Evolutionary conservation across 2,888 invertebrate genomes (phyloP).

Genomic region (Drosophila meridionalis): DNA sequence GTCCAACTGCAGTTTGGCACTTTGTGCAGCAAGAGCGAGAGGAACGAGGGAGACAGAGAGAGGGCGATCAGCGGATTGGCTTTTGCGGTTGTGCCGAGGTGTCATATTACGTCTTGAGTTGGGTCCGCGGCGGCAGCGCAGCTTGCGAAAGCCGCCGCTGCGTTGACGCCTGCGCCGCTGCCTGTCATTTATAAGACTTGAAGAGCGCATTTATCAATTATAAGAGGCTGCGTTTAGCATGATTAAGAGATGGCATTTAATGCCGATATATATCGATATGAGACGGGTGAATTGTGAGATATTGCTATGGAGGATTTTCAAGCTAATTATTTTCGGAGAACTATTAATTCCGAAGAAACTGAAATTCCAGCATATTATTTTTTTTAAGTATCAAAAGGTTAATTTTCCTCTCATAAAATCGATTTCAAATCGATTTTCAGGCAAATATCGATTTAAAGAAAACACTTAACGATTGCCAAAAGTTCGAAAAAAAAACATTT

Average conservation of each 20-base stretch:
- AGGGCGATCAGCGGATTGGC: background rate
- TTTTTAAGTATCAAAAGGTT: too few relatives aligned
- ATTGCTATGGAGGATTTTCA: too few relatives aligned
- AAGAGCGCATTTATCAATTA: conserved; percentile 27
- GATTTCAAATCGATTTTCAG: background rate
- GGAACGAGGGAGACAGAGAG: background rate
- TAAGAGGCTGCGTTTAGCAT: conserved; percentile 25
- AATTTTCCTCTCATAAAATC: background rate
- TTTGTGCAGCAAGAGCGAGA: conserved; percentile 15
- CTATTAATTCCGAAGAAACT: too few relatives aligned
- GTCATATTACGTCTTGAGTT: conserved; percentile 65
- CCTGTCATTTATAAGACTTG: conserved; percentile 35
- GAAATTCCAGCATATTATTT: too few relatives aligned
- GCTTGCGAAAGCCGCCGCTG: conserved; percentile 36
- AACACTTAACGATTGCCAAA: background rate
- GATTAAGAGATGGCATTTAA: conserved; percentile 19
- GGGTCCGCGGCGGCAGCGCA: conserved; percentile 28
- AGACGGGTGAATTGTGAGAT: background rate
- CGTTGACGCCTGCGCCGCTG: conserved; percentile 3
- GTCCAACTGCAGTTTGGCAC: conserved; percentile 42
- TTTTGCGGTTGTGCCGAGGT: conserved; percentile 50
- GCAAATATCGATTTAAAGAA: background rate
- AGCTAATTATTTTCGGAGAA: too few relatives aligned
- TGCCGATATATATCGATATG: conserved; percentile 3
- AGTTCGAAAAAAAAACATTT: background rate